phyloP scores from a whole-genome alignment of 92 coral and sea anemone species.

The Isaurus tuberculatus region DNA sequence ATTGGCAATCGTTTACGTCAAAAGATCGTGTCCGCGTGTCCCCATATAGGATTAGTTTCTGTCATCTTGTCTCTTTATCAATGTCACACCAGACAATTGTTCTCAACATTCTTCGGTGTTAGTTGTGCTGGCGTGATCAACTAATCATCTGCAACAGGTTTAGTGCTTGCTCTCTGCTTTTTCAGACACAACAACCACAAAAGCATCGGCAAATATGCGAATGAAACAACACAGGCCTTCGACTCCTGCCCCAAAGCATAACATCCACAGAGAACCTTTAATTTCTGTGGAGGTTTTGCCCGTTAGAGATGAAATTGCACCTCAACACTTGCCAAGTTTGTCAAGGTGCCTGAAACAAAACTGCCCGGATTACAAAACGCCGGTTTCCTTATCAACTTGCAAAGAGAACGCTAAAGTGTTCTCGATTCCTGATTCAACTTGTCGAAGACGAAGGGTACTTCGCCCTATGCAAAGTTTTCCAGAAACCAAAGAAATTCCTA shows the following conservation, averaged over 20 bases:
- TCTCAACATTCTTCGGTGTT: neutral
- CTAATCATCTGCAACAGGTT: neutral
- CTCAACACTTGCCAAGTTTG: constrained; percentile 20
- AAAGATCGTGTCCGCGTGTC: neutral
- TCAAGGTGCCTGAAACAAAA: neutral
- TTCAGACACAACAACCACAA: neutral
- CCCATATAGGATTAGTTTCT: neutral
- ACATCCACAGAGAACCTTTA: neutral
- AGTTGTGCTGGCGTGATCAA: constrained; percentile 2
- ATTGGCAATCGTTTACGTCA: neutral
- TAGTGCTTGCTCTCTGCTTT: neutral
- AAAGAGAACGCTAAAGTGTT: neutral
- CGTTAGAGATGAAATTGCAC: neutral
- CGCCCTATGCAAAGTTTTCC: neutral
- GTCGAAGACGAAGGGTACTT: constrained; percentile 2
- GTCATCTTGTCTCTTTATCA: neutral
- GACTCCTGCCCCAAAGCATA: constrained; percentile 23
- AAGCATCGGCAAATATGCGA: neutral
- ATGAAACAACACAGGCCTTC: constrained; percentile 16
- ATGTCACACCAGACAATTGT: neutral
- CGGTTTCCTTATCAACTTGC: constrained; percentile 4
- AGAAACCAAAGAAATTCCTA: constrained; percentile 13
- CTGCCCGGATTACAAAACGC: constrained; percentile 9
- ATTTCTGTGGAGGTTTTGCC: neutral
- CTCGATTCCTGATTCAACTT: neutral